These are phyloP conservation scores for Saccostrea glomerata DNA, from an alignment of 1,140 invertebrate species.

Conservation along the genomic window DNA sequence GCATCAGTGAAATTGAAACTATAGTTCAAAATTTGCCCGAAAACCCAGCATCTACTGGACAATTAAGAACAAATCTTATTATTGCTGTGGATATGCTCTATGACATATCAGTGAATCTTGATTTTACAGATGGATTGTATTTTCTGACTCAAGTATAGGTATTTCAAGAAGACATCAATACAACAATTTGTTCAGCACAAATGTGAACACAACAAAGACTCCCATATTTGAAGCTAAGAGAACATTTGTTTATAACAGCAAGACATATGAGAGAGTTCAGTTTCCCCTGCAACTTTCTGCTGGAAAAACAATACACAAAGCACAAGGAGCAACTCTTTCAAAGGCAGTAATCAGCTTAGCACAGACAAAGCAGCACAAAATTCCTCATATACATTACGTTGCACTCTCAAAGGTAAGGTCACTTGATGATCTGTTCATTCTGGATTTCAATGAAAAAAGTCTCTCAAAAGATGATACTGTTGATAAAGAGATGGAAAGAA, in stretches of 20 bases:
- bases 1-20: too few relatives aligned
- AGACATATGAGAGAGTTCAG: conserved; percentile 50
- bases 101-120: too few relatives aligned
- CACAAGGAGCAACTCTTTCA: conserved; percentile 47
- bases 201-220: conserved; percentile 3
- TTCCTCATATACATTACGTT: conserved; percentile 52
- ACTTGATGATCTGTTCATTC: conserved; percentile 25
- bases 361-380: conserved; percentile 33
- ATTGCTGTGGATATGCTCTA: too few relatives aligned
- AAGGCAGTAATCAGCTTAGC: conserved; percentile 40
- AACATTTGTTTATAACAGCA: not conserved
- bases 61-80: too few relatives aligned
- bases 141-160: too few relatives aligned
- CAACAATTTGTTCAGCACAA: too few relatives aligned
- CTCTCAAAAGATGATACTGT: conserved; percentile 23
- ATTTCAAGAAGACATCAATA: too few relatives aligned
- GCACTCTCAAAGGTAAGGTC: conserved; percentile 43
- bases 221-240: conserved; percentile 49
- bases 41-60: too few relatives aligned
- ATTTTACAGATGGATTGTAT: too few relatives aligned
- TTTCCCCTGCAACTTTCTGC: conserved; percentile 44
- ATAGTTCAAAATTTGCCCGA: too few relatives aligned
- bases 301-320: conserved; percentile 50
- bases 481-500: conserved; percentile 41
- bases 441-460: conserved; percentile 42